Base-by-base conservation (phyloP, 2,797 vertebrate species). In the Muscicapa striata region DNA sequence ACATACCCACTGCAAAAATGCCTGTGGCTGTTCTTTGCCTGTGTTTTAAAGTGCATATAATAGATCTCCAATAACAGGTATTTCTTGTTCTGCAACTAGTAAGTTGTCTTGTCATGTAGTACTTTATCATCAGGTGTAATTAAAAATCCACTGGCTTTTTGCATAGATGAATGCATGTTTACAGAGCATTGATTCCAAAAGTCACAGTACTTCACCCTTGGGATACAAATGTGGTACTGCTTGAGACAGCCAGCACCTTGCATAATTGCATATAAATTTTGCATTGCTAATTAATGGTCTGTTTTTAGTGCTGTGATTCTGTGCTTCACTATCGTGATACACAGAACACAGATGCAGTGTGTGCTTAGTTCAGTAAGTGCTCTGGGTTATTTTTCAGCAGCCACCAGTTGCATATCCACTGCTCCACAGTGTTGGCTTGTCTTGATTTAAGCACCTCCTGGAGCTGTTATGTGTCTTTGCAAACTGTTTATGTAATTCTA, bases 1-100 rank as follows among this genome's bases (percentile, higher is more conserved):
- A 22, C 58, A 72, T 86, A 97, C 63, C 89, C 85, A 78, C 70
- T 93, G 73, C 64, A 94, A 63, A 96, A 97, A 95, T 84, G 61
- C 61, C 79, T 86, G 38, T n/a, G 54, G 23, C 48, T 79, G 20
- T 48, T 93, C 38, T 59, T 75, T 66, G 34, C n/a, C 41, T 40
- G 1, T 45, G 51, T 69, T 92, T 96, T 84, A 62, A 84, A 82
- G 67, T 23, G 26, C 43, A 36, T 85, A 51, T 58, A 69, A 78
- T 36, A 93, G 58, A 73, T 57, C 13, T 64, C 84, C 24, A 87
- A 85, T 92, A 96, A 74, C 85, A 93, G 49, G 69, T 46, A 80
- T 79, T 85, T 96, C 49, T 66, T 89, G 82, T 86, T 95, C 72
- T 67, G 91, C 92, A 83, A 63, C 72, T 57, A 29, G n/a, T 48